These are phyloP conservation scores for Calliphora vicina DNA, from an alignment of 1,140 invertebrate genomes.

Conservation along the genomic window DNA sequence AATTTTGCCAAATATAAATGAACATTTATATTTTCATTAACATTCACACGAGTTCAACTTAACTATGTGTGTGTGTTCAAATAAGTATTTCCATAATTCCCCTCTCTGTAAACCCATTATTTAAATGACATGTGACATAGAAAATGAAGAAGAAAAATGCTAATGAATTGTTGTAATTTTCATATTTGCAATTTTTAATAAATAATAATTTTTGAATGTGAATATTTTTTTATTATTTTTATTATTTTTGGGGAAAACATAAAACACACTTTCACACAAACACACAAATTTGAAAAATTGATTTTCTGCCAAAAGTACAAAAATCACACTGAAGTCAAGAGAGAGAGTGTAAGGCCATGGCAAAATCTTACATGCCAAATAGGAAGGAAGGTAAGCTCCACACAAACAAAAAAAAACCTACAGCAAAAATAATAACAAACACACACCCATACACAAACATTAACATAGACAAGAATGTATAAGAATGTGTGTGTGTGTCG, in stretches of 20 bases:
- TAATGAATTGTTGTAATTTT: slow-evolving; percentile 7
- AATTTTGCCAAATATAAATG: not conserved
- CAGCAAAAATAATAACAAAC: not conserved
- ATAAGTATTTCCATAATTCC: too few species aligned
- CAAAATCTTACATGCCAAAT: not conserved
- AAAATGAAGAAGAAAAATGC: not conserved
- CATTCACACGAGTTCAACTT: not conserved
- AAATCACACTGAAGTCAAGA: slow-evolving; percentile 19
- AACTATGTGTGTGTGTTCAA: not conserved
- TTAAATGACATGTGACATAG: slow-evolving; percentile 6
- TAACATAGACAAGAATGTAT: not conserved
- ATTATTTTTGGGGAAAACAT: not conserved
- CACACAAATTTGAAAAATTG: not conserved
- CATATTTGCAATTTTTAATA: slow-evolving; percentile 1
- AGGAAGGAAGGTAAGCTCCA: not conserved
- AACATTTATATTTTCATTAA: not conserved
- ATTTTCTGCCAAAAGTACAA: slow-evolving; percentile 20
- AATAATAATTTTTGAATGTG: slow-evolving; percentile 16
- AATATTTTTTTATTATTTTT: too few species aligned
- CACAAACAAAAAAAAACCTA: not conserved
- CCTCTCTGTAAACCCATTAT: not conserved
- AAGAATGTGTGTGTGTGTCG: not conserved
- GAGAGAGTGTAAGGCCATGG: slow-evolving; percentile 19
- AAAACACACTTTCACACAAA: not conserved
- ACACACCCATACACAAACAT: not conserved